These are phyloP conservation scores for Cladopsammia gracilis DNA, from an alignment of 64 coral and sea anemone genomes.

Conservation along the genomic window DNA sequence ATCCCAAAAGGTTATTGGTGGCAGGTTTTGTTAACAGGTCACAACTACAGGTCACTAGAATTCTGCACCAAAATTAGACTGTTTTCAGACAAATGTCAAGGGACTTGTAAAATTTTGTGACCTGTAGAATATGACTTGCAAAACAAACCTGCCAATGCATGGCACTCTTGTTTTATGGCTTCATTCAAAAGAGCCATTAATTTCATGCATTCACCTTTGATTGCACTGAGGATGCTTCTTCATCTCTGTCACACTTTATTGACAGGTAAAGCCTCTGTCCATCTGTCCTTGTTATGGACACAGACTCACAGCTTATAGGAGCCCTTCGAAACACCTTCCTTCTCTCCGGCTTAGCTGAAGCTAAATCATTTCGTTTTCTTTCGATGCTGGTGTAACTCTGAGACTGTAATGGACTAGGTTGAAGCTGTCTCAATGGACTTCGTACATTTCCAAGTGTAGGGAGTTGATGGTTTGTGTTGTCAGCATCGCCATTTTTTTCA, in stretches of 20 bases:
- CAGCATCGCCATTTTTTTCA: background rate
- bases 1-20: no score
- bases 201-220: background rate
- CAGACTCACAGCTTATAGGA: slow-evolving; percentile 64
- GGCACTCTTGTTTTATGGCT: no score
- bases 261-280: slow-evolving; percentile 73
- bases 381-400: background rate
- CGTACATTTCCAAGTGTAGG: background rate
- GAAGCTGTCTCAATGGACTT: slow-evolving; percentile 14
- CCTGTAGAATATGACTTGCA: no score
- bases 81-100: no score
- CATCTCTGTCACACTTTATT: slow-evolving; percentile 21
- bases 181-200: background rate
- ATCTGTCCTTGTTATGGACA: slow-evolving; percentile 67
- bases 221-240: background rate
- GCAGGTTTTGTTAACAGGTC: no score
- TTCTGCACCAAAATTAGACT: no score
- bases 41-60: no score
- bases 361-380: background rate
- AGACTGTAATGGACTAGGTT: background rate
- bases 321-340: slow-evolving; percentile 61
- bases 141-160: no score
- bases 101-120: no score
- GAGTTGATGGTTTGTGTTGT: background rate
- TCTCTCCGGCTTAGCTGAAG: background rate